These are phyloP conservation scores for Aphodius granarius DNA, from an alignment of 2,888 invertebrate species.

Conservation along the genomic window DNA sequence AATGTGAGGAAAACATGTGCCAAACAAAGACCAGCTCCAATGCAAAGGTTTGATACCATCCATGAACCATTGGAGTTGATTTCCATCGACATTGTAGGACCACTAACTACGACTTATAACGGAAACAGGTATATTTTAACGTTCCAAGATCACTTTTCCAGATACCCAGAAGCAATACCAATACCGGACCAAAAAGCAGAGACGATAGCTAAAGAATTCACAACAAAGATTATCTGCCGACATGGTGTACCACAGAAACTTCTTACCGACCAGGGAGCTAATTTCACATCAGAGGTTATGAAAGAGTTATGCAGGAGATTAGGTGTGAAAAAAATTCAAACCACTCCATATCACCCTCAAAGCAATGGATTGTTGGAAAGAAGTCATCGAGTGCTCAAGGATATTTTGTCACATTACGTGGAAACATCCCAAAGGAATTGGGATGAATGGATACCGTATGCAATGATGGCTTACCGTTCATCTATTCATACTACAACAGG, in stretches of 20 bases:
- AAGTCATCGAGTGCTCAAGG: slow-evolving; percentile 38
- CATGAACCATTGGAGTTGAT: slow-evolving; percentile 31
- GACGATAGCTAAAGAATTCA: slow-evolving; percentile 37
- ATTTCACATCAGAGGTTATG: slow-evolving; percentile 39
- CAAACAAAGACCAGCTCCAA: slow-evolving; percentile 31
- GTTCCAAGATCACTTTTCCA: too few species aligned
- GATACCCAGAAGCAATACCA: slow-evolving; percentile 39
- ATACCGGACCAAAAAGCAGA: slow-evolving; percentile 38
- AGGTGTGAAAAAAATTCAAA: slow-evolving; percentile 35
- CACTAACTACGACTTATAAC: too few species aligned
- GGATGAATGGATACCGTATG: slow-evolving; percentile 40
- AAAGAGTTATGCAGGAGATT: slow-evolving; percentile 35
- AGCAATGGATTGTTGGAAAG: slow-evolving; percentile 43
- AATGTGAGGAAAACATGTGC: too few species aligned
- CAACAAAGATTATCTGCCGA: slow-evolving; percentile 34
- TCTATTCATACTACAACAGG: slow-evolving; percentile 30
- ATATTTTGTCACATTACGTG: slow-evolving; percentile 39
- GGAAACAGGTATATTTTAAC: too few species aligned
- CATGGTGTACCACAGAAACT: slow-evolving; percentile 39
- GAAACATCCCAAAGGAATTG: slow-evolving; percentile 34
- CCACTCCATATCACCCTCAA: slow-evolving; percentile 39
- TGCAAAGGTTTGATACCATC: slow-evolving; percentile 32
- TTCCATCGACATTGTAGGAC: too few species aligned
- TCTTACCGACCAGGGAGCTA: slow-evolving; percentile 39
- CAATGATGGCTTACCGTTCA: slow-evolving; percentile 35